Evolutionary conservation across 2,888 invertebrate genomes (phyloP).

Genomic region (Crocallis elinguaria): DNA sequence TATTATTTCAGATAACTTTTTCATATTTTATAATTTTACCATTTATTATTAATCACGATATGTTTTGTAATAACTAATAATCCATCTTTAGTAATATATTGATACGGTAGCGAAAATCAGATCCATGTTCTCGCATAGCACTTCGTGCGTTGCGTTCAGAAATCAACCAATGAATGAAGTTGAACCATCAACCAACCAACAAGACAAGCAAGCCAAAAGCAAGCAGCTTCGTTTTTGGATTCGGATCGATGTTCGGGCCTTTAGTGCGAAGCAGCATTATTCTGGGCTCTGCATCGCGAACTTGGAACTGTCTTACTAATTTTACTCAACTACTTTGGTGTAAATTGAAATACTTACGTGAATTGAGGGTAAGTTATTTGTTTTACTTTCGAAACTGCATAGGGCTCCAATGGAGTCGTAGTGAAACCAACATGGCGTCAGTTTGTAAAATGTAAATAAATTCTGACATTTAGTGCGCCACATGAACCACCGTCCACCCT

Average conservation of each 20-base stretch:
- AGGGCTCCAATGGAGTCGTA: constrained; percentile 71
- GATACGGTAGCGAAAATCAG: constrained; percentile 46
- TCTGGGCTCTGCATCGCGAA: constrained; percentile 88
- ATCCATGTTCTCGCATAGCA: constrained; percentile 54
- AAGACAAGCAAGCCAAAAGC: background rate
- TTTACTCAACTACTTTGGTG: constrained; percentile 86
- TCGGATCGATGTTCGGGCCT: constrained; percentile 89
- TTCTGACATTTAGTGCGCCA: constrained; percentile 63
- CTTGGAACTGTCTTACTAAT: constrained; percentile 88
- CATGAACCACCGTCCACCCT: constrained; percentile 32
- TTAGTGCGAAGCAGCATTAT: constrained; percentile 86
- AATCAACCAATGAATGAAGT: constrained; percentile 59
- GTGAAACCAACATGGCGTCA: constrained; percentile 82
- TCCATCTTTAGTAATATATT: background rate
- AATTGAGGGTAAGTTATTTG: constrained; percentile 75
- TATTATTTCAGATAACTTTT: constrained; percentile 9
- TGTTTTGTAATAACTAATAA: background rate
- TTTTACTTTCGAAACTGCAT: constrained; percentile 42
- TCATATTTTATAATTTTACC: background rate
- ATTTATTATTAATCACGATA: constrained; percentile 6
- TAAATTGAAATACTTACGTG: constrained; percentile 84
- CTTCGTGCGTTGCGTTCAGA: constrained; percentile 42
- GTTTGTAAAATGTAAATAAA: constrained; percentile 81
- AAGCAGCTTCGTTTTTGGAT: constrained; percentile 61
- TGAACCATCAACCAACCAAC: background rate